These are phyloP conservation scores for Colostygia pectinataria DNA, from an alignment of 2,888 invertebrate genomes.

Conservation along the genomic window DNA sequence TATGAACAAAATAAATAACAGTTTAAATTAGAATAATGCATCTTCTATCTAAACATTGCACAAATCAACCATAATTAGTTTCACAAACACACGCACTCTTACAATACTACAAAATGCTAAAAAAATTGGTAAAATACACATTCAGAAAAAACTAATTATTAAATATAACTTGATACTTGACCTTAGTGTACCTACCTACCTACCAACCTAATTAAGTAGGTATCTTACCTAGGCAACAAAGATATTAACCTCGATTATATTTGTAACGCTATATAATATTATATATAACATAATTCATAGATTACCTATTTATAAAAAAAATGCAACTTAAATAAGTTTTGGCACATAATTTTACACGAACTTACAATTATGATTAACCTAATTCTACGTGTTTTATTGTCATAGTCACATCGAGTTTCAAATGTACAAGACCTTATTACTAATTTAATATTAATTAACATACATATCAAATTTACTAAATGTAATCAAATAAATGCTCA, in stretches of 20 bases:
- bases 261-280: too few relatives aligned
- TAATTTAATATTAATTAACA: not conserved
- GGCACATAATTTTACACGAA: slow-evolving; percentile 22
- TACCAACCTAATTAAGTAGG: too few relatives aligned
- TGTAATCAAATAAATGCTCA: too few relatives aligned
- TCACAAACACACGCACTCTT: not conserved
- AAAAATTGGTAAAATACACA: too few relatives aligned
- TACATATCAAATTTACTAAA: too few relatives aligned
- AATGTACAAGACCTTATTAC: slow-evolving; percentile 40
- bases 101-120: too few relatives aligned
- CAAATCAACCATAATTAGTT: slow-evolving; percentile 7
- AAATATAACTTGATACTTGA: too few relatives aligned
- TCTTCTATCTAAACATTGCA: not conserved
- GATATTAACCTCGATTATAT: too few relatives aligned
- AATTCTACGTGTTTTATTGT: slow-evolving; percentile 58
- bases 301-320: not conserved
- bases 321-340: slow-evolving; percentile 5
- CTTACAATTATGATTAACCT: not conserved
- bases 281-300: too few relatives aligned
- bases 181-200: too few relatives aligned
- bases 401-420: slow-evolving; percentile 64
- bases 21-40: not conserved
- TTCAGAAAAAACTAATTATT: too few relatives aligned
- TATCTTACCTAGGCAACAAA: too few relatives aligned
- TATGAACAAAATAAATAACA: slow-evolving; percentile 5